Conservation (phyloP, 2,113 vertebrate species). For the Canis aureus region DNA sequence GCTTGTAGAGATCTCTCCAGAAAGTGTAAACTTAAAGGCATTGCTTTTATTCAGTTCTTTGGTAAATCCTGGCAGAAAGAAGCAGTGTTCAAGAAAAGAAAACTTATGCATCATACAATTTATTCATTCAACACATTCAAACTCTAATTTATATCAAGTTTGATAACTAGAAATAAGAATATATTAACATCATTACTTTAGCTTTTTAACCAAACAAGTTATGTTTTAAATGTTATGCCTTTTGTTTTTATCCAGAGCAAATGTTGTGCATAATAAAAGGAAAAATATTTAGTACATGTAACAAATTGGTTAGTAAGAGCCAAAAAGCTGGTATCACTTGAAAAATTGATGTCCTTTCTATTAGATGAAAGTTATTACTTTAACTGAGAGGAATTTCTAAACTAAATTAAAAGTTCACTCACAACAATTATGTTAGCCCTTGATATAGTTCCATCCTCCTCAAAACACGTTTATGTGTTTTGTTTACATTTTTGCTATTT, state of each 20-base stretch:
- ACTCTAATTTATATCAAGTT: background rate
- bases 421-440: background rate
- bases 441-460: background rate
- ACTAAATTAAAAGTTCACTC: background rate
- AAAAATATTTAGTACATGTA: background rate
- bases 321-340: background rate
- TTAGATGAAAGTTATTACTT: background rate
- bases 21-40: background rate
- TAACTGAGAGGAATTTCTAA: background rate
- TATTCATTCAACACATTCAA: background rate
- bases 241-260: background rate
- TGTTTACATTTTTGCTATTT: background rate
- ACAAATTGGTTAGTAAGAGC: background rate
- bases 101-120: background rate
- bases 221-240: background rate
- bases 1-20: background rate
- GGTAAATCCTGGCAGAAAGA: background rate
- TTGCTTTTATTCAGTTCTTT: background rate
- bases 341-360: background rate
- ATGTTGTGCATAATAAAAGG: background rate
- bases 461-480: background rate
- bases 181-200: background rate
- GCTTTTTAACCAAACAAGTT: background rate
- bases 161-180: background rate
- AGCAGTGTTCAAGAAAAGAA: background rate